Conservation (phyloP, 1,140 invertebrate species). For the Polypedilum vanderplanki region DNA sequence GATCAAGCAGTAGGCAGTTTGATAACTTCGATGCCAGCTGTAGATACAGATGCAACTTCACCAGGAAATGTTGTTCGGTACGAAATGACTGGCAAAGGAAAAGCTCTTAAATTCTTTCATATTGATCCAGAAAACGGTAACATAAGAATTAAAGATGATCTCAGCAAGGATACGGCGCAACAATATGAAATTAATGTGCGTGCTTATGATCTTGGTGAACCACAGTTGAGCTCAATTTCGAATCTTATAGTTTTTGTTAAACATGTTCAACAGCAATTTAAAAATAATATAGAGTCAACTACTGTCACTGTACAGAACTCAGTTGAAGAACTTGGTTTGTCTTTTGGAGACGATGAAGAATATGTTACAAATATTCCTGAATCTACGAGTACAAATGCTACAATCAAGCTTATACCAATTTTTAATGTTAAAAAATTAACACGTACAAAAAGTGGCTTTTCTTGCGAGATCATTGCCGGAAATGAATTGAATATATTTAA, state of each 20-base stretch:
- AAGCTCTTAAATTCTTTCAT: conserved; percentile 68
- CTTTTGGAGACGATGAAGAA: conserved; percentile 71
- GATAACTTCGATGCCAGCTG: conserved; percentile 63
- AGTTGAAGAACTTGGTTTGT: conserved; percentile 59
- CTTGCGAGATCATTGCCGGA: conserved; percentile 64
- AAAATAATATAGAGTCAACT: conserved; percentile 31
- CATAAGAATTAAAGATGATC: conserved; percentile 63
- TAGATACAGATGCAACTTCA: conserved; percentile 67
- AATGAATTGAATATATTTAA: conserved; percentile 67
- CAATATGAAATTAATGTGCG: conserved; percentile 75
- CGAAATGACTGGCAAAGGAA: conserved; percentile 67
- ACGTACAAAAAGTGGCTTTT: conserved; percentile 37
- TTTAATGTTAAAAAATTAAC: conserved; percentile 40
- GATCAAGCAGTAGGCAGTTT: conserved; percentile 65
- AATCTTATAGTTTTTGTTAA: conserved; percentile 70
- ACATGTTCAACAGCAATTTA: conserved; percentile 53
- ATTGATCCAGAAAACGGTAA: conserved; percentile 72
- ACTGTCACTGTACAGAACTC: conserved; percentile 29
- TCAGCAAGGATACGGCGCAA: conserved; percentile 67
- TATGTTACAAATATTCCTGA: conserved; percentile 76
- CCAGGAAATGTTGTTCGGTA: conserved; percentile 70
- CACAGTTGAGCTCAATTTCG: conserved; percentile 63
- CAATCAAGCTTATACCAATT: conserved; percentile 41
- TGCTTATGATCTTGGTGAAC: conserved; percentile 74
- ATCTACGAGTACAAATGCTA: conserved; percentile 43